A percentile compares a stretch with the other conserved stretches of the same genome.
Evolutionary conservation across 2,888 invertebrate species (phyloP).

Genomic region (Mystacides longicornis): DNA sequence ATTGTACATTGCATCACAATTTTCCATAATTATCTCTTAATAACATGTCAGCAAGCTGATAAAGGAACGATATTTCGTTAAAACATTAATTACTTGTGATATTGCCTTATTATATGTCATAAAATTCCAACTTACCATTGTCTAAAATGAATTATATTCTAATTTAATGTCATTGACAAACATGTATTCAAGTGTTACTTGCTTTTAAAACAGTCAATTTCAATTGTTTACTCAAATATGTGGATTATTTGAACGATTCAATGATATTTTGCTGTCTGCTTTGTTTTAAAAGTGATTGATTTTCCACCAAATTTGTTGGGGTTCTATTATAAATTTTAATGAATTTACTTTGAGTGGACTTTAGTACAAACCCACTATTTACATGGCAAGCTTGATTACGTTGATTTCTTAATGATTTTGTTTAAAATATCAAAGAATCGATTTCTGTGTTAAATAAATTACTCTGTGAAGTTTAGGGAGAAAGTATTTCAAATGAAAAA

Average conservation of each 20-base stretch:
- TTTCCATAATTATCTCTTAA: not conserved
- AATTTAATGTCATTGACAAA: not conserved
- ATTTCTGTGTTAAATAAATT: too few species aligned
- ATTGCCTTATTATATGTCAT: not conserved
- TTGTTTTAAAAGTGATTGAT: too few species aligned
- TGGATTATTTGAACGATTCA: not conserved
- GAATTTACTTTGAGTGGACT: too few species aligned
- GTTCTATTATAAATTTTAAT: too few species aligned
- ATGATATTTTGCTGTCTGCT: too few species aligned
- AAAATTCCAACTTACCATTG: constrained; percentile 5
- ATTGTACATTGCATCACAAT: not conserved
- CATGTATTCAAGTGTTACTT: not conserved
- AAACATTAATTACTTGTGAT: constrained; percentile 3
- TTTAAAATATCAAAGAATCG: too few species aligned
- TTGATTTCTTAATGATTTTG: too few species aligned
- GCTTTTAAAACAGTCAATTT: not conserved
- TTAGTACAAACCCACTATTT: too few species aligned
- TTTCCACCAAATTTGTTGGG: too few species aligned
- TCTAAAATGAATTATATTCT: constrained; percentile 1
- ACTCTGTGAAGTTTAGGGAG: too few species aligned
- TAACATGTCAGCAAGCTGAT: not conserved
- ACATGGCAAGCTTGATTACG: too few species aligned
- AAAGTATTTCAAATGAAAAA: too few species aligned
- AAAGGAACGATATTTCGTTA: not conserved
- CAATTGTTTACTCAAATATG: not conserved